phyloP scores from a whole-genome alignment of 2,888 invertebrate genomes.

The Lasioglossum oenotherae region DNA sequence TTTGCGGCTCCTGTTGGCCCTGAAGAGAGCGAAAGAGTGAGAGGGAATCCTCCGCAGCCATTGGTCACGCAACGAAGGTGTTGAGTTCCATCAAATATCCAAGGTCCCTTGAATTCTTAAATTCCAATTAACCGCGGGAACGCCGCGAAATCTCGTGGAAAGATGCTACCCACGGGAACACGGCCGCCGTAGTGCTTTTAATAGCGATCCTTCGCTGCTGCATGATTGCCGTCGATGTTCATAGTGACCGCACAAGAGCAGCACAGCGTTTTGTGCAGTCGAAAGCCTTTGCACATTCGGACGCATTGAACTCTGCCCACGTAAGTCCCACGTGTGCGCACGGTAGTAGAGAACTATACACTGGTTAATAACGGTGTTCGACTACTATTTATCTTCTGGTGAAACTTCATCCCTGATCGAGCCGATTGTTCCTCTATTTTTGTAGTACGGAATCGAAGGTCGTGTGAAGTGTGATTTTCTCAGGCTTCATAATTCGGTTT shows the following conservation, averaged over 20 bases:
- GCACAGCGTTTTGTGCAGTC: background rate
- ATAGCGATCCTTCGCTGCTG: background rate
- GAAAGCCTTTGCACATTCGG: background rate
- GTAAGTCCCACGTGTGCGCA: constrained; percentile 1
- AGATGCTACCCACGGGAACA: constrained; percentile 1
- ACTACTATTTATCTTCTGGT: background rate
- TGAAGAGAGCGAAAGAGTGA: background rate
- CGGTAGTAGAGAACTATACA: background rate
- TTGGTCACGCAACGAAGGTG: background rate
- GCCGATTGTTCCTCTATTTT: background rate
- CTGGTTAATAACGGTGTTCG: constrained; percentile 1
- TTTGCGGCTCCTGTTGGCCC: background rate
- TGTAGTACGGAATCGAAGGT: background rate
- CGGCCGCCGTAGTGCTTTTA: background rate
- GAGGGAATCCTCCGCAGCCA: background rate
- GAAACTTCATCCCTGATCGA: background rate
- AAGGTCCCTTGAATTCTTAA: constrained; percentile 44
- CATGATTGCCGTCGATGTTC: background rate
- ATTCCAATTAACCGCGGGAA: constrained; percentile 44
- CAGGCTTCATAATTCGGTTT: no score
- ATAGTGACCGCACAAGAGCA: background rate
- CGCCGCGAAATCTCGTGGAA: background rate
- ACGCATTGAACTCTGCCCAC: constrained; percentile 1
- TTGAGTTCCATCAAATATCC: constrained; percentile 1
- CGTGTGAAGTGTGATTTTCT: no score